Evolutionary conservation across 2,888 invertebrate genomes (phyloP).

Genomic region (Caenorhabditis angaria): DNA sequence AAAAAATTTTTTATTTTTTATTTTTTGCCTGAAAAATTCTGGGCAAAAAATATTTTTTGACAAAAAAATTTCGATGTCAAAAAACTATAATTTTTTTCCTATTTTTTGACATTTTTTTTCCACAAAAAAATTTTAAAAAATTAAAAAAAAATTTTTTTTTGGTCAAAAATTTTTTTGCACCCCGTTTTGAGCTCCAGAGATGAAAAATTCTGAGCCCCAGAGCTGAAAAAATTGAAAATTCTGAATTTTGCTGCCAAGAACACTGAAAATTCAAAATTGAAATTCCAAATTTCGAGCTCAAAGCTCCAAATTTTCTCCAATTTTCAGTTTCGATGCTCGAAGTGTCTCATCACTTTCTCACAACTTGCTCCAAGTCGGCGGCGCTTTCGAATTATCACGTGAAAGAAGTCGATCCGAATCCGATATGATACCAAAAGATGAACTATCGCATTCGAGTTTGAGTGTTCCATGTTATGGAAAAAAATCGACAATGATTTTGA

Average conservation of each 20-base stretch:
- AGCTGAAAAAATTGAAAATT: no score
- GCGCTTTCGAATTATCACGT: conserved; percentile 33
- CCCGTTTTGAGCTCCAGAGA: no score
- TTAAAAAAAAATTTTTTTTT: no score
- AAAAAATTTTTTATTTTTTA: conserved; percentile 10
- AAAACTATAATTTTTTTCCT: not conserved
- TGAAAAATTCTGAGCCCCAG: no score
- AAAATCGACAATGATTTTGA: conserved; percentile 60
- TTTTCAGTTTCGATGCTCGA: conserved; percentile 31
- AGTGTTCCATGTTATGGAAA: conserved; percentile 66
- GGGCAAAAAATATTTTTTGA: no score
- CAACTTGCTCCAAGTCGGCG: conserved; percentile 26
- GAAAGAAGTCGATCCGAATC: conserved; percentile 70
- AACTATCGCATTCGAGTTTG: conserved; percentile 61
- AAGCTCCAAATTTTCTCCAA: not conserved
- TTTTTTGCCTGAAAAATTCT: no score
- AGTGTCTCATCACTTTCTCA: conserved; percentile 36
- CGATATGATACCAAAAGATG: conserved; percentile 63
- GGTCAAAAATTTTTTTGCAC: no score
- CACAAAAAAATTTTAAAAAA: no score
- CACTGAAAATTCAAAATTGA: not conserved
- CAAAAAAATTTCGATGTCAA: not conserved
- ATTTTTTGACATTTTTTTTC: no score
- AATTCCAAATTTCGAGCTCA: not conserved
- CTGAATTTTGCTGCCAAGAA: no score